Base-by-base conservation (phyloP, 2,888 invertebrate genomes). In the Shargacucullia verbasci region DNA sequence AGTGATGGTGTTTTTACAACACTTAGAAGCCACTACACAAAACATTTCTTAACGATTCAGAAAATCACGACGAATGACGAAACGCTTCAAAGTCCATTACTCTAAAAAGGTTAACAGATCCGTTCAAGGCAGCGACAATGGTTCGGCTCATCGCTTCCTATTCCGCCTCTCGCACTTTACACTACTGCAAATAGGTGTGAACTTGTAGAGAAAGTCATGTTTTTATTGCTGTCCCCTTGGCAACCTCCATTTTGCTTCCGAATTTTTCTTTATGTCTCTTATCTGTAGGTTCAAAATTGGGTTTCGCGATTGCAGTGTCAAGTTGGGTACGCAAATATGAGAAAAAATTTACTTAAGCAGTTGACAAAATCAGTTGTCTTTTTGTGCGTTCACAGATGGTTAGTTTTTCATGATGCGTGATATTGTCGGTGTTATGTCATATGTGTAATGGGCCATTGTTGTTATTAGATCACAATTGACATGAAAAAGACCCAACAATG, bases 151-250 rank as follows among this genome's bases (percentile, higher is more conserved):
- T 67, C 60, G 37, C 46, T 81, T 84, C 83, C 83, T 70, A 73
- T 84, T 84, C 84, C 79, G 78, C 47, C 53, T 58, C 63, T 55
- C 59, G 61, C 61, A 69, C 70, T 70, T 73, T 70, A 71, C 59
- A 64, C 45, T 50, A 40, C 49, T 43, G 65, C 73, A 87, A 88
- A 87, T 85, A 87, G 78, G 87, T 89, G 90, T 84, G 89, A 89
- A 87, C 81, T 80, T 79, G 68, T 43, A 70, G 77, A 76, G 87
- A 87, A 88, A 88, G 85, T 83, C 54, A 56, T 69, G 59, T 65
- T 75, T 78, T 76, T 71, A 73, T 76, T 73, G 39, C 55, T 50
- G 47, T 62, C 62, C 59, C 68, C 69, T 59, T 53, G 40, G 62
- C 59, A 52, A 69, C 15, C 37, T 45, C 50, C 3, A 46, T 10